Base-by-base conservation (phyloP, 2,113 vertebrate species). In the Cheilinus undulatus region DNA sequence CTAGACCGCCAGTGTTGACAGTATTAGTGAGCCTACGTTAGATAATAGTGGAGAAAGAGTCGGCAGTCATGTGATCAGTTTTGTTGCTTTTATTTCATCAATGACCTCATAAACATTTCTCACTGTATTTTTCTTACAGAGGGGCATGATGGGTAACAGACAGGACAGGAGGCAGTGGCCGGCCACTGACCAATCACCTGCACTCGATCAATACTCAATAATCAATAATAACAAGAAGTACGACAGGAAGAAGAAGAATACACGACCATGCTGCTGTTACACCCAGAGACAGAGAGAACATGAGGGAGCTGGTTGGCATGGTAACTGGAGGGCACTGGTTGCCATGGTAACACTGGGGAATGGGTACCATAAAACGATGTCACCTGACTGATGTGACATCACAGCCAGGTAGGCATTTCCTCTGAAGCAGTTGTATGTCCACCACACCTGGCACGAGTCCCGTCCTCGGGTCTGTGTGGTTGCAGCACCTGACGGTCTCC, bases 91-190 rank as follows among this genome's bases (percentile, higher is more conserved):
- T 83, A 80, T 87, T 88, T 79, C 15, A 76, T 77, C 80, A 68
- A 63, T 69, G 69, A 67, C 66, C 61, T 91, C 64, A 69, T 78
- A 82, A 78, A 82, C 73, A 85, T 88, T 88, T 92, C n/a, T 80
- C 59, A 74, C 78, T 86, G 63, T 78, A 78, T 85, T 72, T n/a
- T 85, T 90, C 61, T 86, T 87, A 91, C 88, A 93, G 86, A 90
- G 60, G 83, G 40, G 75, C 74, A 78, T 90, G 66, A 90, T 92
- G 89, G 91, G 90, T 86, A 89, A 92, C 91, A 36, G 51, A 92
- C 74, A 90, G 85, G 83, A 91, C 86, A 90, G 86, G 87, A 91
- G 92, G 92, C 85, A 94, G 93, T 93, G 93, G 93, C 93, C 93
- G 90, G 93, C 93, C 93, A 94, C 92, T 93, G 88, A 93, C 88